phyloP scores from a whole-genome alignment of 2,113 vertebrate species.

The Vimba vimba region DNA sequence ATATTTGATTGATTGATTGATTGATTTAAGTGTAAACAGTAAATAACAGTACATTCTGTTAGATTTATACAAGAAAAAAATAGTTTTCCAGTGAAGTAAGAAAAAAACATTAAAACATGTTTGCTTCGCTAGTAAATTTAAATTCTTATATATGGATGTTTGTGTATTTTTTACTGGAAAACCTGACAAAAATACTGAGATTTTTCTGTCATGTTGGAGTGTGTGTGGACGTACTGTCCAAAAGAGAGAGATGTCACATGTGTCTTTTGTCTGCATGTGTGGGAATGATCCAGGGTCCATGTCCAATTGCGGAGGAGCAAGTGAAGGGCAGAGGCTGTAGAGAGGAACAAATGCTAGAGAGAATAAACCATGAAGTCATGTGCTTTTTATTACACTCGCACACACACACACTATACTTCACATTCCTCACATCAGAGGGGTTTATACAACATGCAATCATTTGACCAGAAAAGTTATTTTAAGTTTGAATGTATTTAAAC shows the following conservation, averaged over 20 bases:
- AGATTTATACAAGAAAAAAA: background rate
- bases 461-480: slow-evolving; percentile 32
- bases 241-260: slow-evolving; percentile 23
- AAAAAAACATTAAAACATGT: background rate
- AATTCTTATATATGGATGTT: background rate
- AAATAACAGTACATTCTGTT: background rate
- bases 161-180: background rate
- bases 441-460: slow-evolving; percentile 38
- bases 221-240: background rate
- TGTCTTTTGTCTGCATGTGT: slow-evolving; percentile 22
- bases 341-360: slow-evolving; percentile 48
- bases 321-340: slow-evolving; percentile 47
- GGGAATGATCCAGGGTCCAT: slow-evolving; percentile 30
- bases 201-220: background rate
- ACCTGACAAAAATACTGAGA: background rate
- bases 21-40: background rate
- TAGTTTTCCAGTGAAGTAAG: background rate
- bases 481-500: background rate
- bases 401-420: slow-evolving; percentile 35
- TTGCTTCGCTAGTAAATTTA: background rate
- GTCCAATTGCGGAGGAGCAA: slow-evolving; percentile 33
- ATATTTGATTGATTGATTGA: too few relatives aligned
- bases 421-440: slow-evolving; percentile 54
- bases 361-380: slow-evolving; percentile 52
- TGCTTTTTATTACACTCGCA: slow-evolving; percentile 52